Base-by-base conservation (phyloP, 2,797 vertebrate genomes). In the Enteromius fasciolatus region DNA sequence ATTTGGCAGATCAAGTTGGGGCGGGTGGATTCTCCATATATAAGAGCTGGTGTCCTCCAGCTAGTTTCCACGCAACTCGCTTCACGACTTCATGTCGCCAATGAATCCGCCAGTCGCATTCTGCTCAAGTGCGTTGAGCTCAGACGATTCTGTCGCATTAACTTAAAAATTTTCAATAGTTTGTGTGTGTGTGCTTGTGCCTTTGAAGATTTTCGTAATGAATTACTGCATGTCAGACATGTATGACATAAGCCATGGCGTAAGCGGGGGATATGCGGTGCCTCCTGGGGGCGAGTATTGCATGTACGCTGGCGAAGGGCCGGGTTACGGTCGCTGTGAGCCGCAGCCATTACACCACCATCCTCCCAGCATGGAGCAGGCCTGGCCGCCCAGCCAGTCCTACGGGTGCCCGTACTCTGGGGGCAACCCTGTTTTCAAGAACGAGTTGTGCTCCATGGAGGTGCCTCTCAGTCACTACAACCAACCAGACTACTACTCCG, bases 281-380 rank as follows among this genome's bases (percentile, higher is more conserved):
- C 96, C 95, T 88, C 90, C 94, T 57, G 86, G 92, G 61, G 91
- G 94, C 83, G 97, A 97, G 78, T 96, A 94, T 92, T 98, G 96
- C 92, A 94, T 97, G 90, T 97, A 95, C 87, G 91, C 95, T 0
- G 93, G 95, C 82, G 96, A 97, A 66, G 96, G 94, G 80, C 94
- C 95, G 3, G 91, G 92, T 85, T 97, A 94, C 78, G 90, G 94
- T 86, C 93, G 91, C 92, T 96, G 92, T 28, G 96, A 97, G 89
- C 90, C 93, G 86, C 96, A 97, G 92, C 93, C 95, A 33, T 80
- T 93, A 54, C 96, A 96, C 92, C 94, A 95, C 90, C 93, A 95
- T 87, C 96, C 95, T 76, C 96, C 97, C 89, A 98, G 94, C 94
- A 93, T 96, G 96, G 97, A 98, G 94, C 96, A 96, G 94, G 90